These are phyloP conservation scores for Lochmaea capreae DNA, from an alignment of 2,888 invertebrate genomes.

Conservation along the genomic window DNA sequence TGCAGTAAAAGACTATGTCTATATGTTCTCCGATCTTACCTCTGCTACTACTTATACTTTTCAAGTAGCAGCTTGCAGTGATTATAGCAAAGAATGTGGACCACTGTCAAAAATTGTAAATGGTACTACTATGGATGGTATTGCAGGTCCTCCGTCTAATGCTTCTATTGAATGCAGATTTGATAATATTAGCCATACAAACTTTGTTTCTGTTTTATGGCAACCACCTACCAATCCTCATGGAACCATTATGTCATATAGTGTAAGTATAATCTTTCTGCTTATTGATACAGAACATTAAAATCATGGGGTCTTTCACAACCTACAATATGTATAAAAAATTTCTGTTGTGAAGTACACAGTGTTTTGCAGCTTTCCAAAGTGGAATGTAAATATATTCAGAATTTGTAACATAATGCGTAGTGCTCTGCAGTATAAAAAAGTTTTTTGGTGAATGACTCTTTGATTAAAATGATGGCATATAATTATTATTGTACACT, in stretches of 20 bases:
- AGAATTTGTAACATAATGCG: too few relatives aligned
- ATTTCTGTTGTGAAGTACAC: too few relatives aligned
- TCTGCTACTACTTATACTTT: slow-evolving; percentile 86
- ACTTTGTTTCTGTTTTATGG: slow-evolving; percentile 80
- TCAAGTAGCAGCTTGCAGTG: slow-evolving; percentile 84
- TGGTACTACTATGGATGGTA: slow-evolving; percentile 87
- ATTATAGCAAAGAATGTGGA: slow-evolving; percentile 80
- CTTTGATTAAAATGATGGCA: too few relatives aligned
- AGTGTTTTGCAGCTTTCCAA: too few relatives aligned
- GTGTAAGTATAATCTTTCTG: slow-evolving; percentile 64
- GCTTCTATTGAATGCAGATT: slow-evolving; percentile 75
- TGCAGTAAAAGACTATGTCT: slow-evolving; percentile 75
- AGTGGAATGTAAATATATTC: too few relatives aligned
- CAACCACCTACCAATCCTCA: slow-evolving; percentile 78
- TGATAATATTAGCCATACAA: slow-evolving; percentile 71
- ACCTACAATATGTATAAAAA: too few relatives aligned
- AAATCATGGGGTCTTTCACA: too few relatives aligned
- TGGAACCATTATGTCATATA: slow-evolving; percentile 83
- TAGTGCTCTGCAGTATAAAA: too few relatives aligned
- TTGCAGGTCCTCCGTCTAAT: slow-evolving; percentile 79
- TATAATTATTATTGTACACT: too few relatives aligned
- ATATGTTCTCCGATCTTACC: slow-evolving; percentile 81
- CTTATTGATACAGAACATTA: too few relatives aligned
- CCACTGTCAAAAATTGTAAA: slow-evolving; percentile 81
- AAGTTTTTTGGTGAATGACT: too few relatives aligned